These are phyloP conservation scores for Rhopalosiphum padi DNA, from an alignment of 1,140 invertebrate species.

Conservation along the genomic window DNA sequence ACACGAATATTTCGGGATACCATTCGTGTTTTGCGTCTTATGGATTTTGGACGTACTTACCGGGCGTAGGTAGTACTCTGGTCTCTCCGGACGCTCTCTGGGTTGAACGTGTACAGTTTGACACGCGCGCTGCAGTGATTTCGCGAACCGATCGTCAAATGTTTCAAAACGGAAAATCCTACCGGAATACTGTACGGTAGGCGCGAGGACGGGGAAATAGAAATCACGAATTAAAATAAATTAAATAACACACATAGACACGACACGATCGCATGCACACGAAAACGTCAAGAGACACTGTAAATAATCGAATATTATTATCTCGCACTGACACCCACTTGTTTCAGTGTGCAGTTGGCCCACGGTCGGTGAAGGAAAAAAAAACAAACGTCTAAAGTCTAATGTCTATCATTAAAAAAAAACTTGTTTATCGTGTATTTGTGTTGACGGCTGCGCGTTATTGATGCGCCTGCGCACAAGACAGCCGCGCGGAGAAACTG, in stretches of 20 bases:
- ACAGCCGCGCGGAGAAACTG: not conserved
- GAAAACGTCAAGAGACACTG: not conserved
- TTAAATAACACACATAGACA: not conserved
- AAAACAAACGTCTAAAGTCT: not conserved
- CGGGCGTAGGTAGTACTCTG: not conserved
- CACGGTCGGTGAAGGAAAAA: not conserved
- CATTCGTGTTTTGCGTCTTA: too few relatives aligned
- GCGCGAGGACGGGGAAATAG: not conserved
- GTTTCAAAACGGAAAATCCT: not conserved
- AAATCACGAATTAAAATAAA: not conserved
- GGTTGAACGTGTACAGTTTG: not conserved
- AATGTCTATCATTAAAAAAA: slow-evolving; percentile 24
- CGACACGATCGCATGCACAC: not conserved
- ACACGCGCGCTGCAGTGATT: not conserved
- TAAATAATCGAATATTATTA: not conserved
- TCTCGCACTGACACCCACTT: slow-evolving; percentile 29
- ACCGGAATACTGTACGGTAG: not conserved
- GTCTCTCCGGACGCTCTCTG: not conserved
- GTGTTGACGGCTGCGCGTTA: slow-evolving; percentile 7
- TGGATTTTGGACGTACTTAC: not conserved
- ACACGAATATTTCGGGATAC: not conserved
- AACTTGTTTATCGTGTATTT: slow-evolving; percentile 51
- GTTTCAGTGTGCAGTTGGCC: slow-evolving; percentile 8
- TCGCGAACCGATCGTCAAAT: not conserved
- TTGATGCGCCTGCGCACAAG: slow-evolving; percentile 29